A percentile compares a stretch with the other conserved stretches of the same genome.
phyloP scores from a whole-genome alignment of 2,888 invertebrate species.

The Eupithecia dodoneata region DNA sequence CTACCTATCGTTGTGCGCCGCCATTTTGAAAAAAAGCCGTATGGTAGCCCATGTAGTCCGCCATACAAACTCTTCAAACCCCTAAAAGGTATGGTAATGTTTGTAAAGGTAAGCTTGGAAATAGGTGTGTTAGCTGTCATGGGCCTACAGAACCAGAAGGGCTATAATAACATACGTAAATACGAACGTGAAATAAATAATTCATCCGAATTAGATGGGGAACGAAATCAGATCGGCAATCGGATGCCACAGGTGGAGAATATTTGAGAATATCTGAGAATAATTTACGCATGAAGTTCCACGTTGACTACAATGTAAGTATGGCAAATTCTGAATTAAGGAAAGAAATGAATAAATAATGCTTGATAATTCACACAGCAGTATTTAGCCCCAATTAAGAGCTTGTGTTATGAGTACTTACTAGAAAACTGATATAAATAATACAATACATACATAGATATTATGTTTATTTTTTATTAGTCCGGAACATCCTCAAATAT shows the following conservation, averaged over 20 bases:
- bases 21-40: too few species aligned
- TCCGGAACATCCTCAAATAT: too few species aligned
- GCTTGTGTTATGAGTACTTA: too few species aligned
- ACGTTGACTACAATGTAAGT: neutral
- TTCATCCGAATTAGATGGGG: constrained; percentile 34
- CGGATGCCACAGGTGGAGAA: constrained; percentile 12
- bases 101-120: neutral
- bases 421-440: too few species aligned
- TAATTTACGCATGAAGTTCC: neutral
- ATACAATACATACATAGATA: too few species aligned
- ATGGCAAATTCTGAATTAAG: neutral
- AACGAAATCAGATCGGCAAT: constrained; percentile 23
- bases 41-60: too few species aligned
- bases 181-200: constrained; percentile 34
- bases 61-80: too few species aligned
- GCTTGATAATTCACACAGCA: too few species aligned
- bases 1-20: too few species aligned
- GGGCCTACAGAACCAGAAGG: neutral
- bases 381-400: too few species aligned
- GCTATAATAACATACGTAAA: constrained; percentile 14
- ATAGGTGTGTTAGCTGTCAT: neutral
- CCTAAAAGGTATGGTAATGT: neutral
- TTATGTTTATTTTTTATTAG: too few species aligned
- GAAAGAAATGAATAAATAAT: too few species aligned
- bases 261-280: neutral